Base-by-base conservation (phyloP, 2,888 invertebrate species). In the Brachypalpus laphriformis region DNA sequence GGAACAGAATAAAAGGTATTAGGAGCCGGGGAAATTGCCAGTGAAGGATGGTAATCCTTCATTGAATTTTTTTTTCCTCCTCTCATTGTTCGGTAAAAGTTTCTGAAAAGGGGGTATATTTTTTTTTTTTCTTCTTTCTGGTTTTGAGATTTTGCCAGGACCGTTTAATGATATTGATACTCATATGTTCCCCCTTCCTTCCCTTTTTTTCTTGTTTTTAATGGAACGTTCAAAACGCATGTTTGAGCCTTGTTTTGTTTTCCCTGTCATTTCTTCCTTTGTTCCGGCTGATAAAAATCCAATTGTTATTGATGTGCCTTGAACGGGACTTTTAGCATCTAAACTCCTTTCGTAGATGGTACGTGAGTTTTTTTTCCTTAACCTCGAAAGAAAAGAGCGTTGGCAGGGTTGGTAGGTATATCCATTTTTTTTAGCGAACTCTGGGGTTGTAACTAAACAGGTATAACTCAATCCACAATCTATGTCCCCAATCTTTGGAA, bases 111-210 rank as follows among this genome's bases (percentile, higher is more conserved):
- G 37, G 20, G 49, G 20, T 28, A 28, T n/a, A 28, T 51, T 45
- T 56, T 37, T 49, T 14, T 49, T 37, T 31, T 25, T 25, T 6
- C 8, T 42, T 0, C 42, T 18, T 7, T 42, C 16, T n/a, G 20
- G 63, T n/a, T 4, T 18, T n/a, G 63, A 54, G 81, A 82, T 82
- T 49, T 42, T 76, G 82, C 76, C 82, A 82, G 65, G 57, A 45
- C 18, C 65, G 42, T 71, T 82, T 71, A 71, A 66, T 65, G 71
- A 76, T 65, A 82, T 77, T 54, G 82, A 82, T 77, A 77, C 71
- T 45, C 28, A 37, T 63, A 28, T 61, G 74, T 51, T 66, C 57
- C 22, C 16, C 16, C 18, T 18, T 7, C 34, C 22, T 25, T 31
- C 34, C 2, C n/a, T 59, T 49, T 34, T 76, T 25, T 68, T 54